Conservation (phyloP, 2,888 invertebrate genomes). For the Agrotis segetum region DNA sequence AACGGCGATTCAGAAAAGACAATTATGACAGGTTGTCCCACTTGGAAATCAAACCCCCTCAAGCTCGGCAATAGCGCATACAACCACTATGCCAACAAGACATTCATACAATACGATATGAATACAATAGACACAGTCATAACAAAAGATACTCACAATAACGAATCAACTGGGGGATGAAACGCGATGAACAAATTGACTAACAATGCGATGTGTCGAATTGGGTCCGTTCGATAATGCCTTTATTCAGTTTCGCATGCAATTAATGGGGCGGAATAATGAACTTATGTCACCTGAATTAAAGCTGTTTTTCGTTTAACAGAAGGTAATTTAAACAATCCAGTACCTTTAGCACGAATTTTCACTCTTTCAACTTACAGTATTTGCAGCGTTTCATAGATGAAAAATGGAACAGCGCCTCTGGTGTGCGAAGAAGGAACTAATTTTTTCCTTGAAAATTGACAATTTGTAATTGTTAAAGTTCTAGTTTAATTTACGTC, state of each 20-base stretch:
- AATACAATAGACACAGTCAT: not conserved
- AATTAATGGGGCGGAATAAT: slow-evolving; percentile 22
- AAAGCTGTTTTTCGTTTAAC: not conserved
- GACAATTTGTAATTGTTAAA: too few species aligned
- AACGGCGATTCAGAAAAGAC: too few species aligned
- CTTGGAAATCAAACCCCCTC: not conserved
- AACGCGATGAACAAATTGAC: slow-evolving; percentile 15
- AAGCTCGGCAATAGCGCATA: not conserved
- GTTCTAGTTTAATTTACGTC: too few species aligned
- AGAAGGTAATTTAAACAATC: not conserved
- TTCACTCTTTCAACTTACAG: too few species aligned
- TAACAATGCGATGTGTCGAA: slow-evolving; percentile 25
- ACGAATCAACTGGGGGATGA: not conserved
- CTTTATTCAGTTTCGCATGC: slow-evolving; percentile 37
- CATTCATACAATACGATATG: not conserved
- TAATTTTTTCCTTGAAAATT: too few species aligned
- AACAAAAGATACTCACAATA: not conserved
- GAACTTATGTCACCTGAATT: not conserved
- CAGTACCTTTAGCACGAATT: too few species aligned
- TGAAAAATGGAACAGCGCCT: too few species aligned
- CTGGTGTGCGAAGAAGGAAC: too few species aligned
- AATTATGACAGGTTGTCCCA: too few species aligned
- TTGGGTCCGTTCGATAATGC: slow-evolving; percentile 38
- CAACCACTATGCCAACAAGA: not conserved
- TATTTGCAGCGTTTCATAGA: too few species aligned